These are phyloP conservation scores for Achroia grisella DNA, from an alignment of 1,140 invertebrate genomes.

Conservation along the genomic window DNA sequence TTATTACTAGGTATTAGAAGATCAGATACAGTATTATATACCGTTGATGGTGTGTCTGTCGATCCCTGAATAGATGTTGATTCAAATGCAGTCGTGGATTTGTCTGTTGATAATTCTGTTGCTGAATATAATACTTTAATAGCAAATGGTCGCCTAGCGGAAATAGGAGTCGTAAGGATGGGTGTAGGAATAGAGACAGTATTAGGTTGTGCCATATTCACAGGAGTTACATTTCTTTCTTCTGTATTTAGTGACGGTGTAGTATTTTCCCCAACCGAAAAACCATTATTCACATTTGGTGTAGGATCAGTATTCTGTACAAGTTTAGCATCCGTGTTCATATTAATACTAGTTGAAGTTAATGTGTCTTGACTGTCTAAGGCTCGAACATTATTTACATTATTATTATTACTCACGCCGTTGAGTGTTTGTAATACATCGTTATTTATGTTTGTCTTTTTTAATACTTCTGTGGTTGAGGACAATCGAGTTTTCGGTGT, in stretches of 20 bases:
- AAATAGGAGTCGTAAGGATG: conserved; percentile 50
- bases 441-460: conserved; percentile 47
- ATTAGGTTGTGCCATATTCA: conserved; percentile 38
- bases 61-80: conserved; percentile 41
- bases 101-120: conserved; percentile 55
- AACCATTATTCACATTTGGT: conserved; percentile 65
- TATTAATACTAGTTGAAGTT: conserved; percentile 37
- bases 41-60: conserved; percentile 61
- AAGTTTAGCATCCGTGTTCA: conserved; percentile 68
- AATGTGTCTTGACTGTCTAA: conserved; percentile 43
- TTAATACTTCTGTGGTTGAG: conserved; percentile 63
- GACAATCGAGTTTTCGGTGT: conserved; percentile 65
- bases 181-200: conserved; percentile 25
- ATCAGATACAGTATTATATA: conserved; percentile 68
- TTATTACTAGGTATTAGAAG: conserved; percentile 63
- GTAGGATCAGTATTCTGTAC: conserved; percentile 64
- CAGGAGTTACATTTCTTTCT: conserved; percentile 33
- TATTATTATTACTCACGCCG: conserved; percentile 62
- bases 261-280: conserved; percentile 53
- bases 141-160: conserved; percentile 67
- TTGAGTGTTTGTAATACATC: conserved; percentile 49
- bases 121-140: conserved; percentile 67
- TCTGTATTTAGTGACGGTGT: conserved; percentile 50
- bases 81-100: conserved; percentile 48
- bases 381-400: conserved; percentile 62